phyloP scores from a whole-genome alignment of 2,113 vertebrate genomes.

The Tinamus guttatus region DNA sequence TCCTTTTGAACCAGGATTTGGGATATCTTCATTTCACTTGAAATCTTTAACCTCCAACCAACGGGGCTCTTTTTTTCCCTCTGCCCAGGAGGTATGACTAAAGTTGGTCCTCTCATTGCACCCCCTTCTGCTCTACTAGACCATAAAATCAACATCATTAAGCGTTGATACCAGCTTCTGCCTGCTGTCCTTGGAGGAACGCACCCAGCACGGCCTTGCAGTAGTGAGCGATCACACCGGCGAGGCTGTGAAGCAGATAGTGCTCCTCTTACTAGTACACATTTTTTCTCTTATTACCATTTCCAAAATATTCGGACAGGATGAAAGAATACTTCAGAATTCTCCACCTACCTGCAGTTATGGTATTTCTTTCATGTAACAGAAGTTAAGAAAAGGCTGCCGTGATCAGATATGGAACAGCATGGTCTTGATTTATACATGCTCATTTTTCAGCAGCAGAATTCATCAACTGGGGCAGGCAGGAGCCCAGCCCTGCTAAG shows the following conservation, averaged over 20 bases:
- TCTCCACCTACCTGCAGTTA: background rate
- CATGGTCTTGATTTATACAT: background rate
- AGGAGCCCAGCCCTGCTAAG: background rate
- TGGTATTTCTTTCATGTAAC: background rate
- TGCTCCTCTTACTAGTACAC: background rate
- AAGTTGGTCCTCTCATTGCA: background rate
- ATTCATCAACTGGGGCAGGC: background rate
- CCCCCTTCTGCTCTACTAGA: background rate
- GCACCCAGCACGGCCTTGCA: background rate
- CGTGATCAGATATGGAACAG: background rate
- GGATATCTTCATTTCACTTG: background rate
- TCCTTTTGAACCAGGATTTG: background rate
- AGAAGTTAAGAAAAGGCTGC: background rate
- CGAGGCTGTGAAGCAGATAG: background rate
- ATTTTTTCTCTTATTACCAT: background rate
- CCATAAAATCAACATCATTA: background rate
- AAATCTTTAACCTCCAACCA: background rate
- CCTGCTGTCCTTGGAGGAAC: background rate
- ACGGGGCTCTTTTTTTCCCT: background rate
- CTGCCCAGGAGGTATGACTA: background rate
- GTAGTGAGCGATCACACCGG: rapidly evolving
- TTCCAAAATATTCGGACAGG: background rate
- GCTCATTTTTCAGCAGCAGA: background rate
- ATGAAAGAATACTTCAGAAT: background rate
- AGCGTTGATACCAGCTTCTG: background rate